These are phyloP conservation scores for Polyommatus iphigenia DNA, from an alignment of 2,888 invertebrate species.

Conservation along the genomic window DNA sequence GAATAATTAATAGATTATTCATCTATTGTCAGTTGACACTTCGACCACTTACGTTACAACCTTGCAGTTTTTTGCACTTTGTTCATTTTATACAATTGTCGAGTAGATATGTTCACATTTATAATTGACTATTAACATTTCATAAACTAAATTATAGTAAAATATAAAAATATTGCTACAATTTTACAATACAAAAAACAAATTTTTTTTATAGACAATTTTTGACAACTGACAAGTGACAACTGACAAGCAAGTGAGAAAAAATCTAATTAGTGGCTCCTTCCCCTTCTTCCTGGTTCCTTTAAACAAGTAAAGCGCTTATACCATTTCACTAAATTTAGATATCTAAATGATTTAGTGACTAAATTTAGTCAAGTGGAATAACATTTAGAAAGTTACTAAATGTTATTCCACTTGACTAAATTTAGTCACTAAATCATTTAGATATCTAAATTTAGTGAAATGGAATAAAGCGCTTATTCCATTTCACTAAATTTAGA, in stretches of 20 bases:
- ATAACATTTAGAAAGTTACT: too few relatives aligned
- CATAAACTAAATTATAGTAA: not conserved
- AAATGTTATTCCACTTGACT: too few relatives aligned
- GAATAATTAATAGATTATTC: not conserved
- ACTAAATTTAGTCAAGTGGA: too few relatives aligned
- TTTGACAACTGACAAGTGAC: not conserved
- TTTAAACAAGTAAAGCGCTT: not conserved
- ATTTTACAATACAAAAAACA: not conserved
- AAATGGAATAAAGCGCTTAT: too few relatives aligned
- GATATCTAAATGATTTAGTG: too few relatives aligned
- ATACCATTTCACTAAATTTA: too few relatives aligned
- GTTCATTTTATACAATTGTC: not conserved
- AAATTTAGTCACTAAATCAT: too few relatives aligned
- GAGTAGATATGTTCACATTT: not conserved
- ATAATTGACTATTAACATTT: not conserved
- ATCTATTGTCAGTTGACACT: not conserved
- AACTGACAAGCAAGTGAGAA: not conserved
- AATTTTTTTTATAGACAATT: not conserved
- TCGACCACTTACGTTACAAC: not conserved
- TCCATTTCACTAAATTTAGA: too few relatives aligned
- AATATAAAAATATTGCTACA: not conserved
- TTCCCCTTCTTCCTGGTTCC: not conserved
- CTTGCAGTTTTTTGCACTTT: not conserved
- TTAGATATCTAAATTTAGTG: too few relatives aligned
- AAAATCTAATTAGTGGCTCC: not conserved